A percentile compares a stretch with the other conserved stretches of the same genome.
phyloP scores from a whole-genome alignment of 2,888 invertebrate species.

The Nezara viridula region DNA sequence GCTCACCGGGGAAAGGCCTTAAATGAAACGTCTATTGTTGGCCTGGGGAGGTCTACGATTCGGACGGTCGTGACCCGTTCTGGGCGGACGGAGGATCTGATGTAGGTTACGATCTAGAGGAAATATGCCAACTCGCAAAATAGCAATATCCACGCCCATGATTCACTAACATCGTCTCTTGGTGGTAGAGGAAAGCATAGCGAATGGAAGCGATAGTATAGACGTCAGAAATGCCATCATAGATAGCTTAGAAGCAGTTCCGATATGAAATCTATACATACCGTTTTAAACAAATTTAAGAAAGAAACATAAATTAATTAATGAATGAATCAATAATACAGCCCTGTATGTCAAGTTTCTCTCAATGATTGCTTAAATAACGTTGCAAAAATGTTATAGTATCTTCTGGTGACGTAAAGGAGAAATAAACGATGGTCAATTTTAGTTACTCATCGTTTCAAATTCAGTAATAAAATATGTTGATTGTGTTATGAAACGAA shows the following conservation, averaged over 20 bases:
- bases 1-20: slow-evolving; percentile 36
- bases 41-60: slow-evolving; percentile 43
- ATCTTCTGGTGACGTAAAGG: no score
- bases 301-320: background rate
- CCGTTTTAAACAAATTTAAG: background rate
- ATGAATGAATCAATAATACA: no score
- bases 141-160: slow-evolving; percentile 2
- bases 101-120: slow-evolving; percentile 27
- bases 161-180: background rate
- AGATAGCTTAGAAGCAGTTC: background rate
- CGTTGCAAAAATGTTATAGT: no score
- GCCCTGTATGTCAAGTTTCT: no score
- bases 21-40: slow-evolving; percentile 51
- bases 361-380: no score
- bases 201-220: background rate
- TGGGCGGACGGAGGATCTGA: slow-evolving; percentile 22
- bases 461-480: no score
- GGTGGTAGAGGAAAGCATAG: background rate
- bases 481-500: no score
- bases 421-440: no score
- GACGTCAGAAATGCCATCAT: background rate
- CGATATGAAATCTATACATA: background rate
- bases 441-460: no score
- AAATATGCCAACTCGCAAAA: slow-evolving; percentile 21
- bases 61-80: slow-evolving; percentile 40